Evolutionary conservation across 35 echinoderm and acorn worm species (phyloP).

Genomic region (Heliocidaris erythrogramma): DNA sequence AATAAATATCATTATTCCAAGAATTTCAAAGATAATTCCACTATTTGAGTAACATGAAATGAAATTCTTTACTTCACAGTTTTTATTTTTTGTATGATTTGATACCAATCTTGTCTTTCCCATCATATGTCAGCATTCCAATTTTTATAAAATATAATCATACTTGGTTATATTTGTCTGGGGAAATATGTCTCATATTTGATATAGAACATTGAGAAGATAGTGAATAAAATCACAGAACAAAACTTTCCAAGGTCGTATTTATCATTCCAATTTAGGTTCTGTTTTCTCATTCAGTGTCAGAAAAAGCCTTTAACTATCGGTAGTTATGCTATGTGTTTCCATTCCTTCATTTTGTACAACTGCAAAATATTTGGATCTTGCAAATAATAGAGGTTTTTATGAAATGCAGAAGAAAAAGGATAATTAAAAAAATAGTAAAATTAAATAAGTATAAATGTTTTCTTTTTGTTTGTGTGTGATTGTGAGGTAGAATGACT

Average conservation of each 20-base stretch:
- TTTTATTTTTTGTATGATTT: neutral
- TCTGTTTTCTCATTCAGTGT: too few relatives aligned
- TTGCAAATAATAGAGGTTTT: neutral
- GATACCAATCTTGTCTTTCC: neutral
- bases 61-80: neutral
- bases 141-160: neutral
- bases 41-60: neutral
- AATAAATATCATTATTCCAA: neutral
- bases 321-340: neutral
- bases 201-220: too few relatives aligned
- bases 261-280: too few relatives aligned
- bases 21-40: neutral
- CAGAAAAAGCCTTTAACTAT: too few relatives aligned
- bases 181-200: neutral
- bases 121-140: neutral
- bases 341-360: neutral
- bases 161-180: neutral
- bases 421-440: neutral
- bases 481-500: too few relatives aligned
- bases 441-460: neutral
- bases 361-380: neutral
- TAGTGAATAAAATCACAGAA: too few relatives aligned
- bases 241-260: too few relatives aligned
- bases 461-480: neutral
- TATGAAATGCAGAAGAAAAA: neutral